These are phyloP conservation scores for Brachionichthys hirsutus DNA, from an alignment of 2,113 vertebrate genomes.

Conservation along the genomic window DNA sequence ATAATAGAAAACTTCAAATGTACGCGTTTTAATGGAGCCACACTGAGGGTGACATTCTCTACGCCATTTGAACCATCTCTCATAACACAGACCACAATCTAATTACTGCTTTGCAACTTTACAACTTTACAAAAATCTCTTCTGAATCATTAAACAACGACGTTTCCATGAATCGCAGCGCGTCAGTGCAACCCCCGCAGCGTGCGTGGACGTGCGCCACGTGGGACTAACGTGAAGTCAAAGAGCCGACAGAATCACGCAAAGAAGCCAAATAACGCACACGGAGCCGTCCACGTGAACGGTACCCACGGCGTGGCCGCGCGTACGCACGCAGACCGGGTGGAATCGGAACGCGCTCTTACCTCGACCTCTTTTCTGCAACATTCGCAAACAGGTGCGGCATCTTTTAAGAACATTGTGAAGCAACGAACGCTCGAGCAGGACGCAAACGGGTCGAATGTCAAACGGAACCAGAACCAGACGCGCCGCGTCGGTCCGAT, in stretches of 20 bases:
- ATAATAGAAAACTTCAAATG: too few relatives aligned
- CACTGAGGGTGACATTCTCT: too few relatives aligned
- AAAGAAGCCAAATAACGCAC: not conserved
- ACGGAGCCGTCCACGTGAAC: not conserved
- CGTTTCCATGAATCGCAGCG: too few relatives aligned
- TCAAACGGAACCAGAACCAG: conserved; percentile 15
- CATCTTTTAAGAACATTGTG: conserved; percentile 74
- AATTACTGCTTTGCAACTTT: too few relatives aligned
- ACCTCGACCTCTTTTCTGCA: conserved; percentile 76
- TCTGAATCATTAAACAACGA: too few relatives aligned
- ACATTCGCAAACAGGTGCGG: conserved; percentile 74
- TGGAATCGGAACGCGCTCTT: conserved; percentile 43
- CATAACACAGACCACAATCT: too few relatives aligned
- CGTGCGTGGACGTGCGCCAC: not conserved
- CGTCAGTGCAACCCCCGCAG: too few relatives aligned
- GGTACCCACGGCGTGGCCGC: too few relatives aligned
- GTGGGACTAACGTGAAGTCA: not conserved
- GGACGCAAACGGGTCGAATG: conserved; percentile 27
- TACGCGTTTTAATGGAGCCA: too few relatives aligned
- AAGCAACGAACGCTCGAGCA: conserved; percentile 14
- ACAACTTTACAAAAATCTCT: too few relatives aligned
- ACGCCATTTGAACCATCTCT: too few relatives aligned
- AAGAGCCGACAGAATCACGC: accelerated
- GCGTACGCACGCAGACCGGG: not conserved
- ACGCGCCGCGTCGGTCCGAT: conserved; percentile 17